These are phyloP conservation scores for Ridgeia piscesae DNA, from an alignment of 1,140 invertebrate genomes.

Conservation along the genomic window DNA sequence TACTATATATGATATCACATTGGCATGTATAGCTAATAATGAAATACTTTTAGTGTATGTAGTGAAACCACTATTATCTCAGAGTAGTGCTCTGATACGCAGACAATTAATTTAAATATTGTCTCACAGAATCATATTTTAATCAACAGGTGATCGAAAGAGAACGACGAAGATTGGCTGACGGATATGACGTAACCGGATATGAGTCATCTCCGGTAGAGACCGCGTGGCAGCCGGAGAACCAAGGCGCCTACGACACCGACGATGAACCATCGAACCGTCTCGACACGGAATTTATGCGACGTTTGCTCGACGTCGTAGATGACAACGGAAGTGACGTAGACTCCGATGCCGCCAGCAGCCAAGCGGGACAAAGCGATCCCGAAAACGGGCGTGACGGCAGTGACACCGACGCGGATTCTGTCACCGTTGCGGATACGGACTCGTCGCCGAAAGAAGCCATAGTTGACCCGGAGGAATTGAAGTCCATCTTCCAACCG, in stretches of 20 bases:
- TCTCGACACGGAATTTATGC: background rate
- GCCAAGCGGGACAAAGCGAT: background rate
- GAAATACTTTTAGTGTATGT: too few relatives aligned
- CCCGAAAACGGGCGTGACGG: background rate
- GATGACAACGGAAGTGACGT: background rate
- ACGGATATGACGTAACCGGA: background rate
- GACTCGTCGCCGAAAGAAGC: background rate
- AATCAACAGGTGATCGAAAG: background rate
- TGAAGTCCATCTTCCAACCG: background rate
- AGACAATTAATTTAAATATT: too few relatives aligned
- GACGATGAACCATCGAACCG: background rate
- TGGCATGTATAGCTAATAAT: too few relatives aligned
- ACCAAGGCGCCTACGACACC: background rate
- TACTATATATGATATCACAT: too few relatives aligned
- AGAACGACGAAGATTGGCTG: background rate
- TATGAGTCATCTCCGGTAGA: background rate
- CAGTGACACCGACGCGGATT: background rate
- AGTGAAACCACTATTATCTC: too few relatives aligned
- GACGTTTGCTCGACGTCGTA: background rate
- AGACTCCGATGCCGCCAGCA: background rate
- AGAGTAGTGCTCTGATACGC: too few relatives aligned
- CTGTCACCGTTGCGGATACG: background rate
- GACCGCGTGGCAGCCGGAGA: background rate
- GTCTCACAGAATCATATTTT: background rate
- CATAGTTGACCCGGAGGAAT: background rate